These are phyloP conservation scores for Porites evermanni DNA, from an alignment of 92 coral and sea anemone species.

Conservation along the genomic window DNA sequence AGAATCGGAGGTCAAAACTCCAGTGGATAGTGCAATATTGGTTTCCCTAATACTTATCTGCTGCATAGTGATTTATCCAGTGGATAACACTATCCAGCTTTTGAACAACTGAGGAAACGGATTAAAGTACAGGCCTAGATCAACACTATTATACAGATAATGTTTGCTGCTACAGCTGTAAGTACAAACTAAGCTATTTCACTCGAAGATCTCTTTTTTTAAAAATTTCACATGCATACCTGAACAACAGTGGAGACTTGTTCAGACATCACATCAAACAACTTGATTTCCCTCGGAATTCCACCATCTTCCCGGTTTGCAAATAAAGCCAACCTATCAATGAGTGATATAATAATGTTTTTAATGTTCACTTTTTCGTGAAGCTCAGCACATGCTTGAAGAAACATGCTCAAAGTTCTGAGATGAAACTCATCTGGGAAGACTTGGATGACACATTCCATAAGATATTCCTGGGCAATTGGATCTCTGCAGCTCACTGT, in stretches of 20 bases:
- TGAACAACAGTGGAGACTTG: slow-evolving; percentile 97
- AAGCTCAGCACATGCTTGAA: slow-evolving; percentile 91
- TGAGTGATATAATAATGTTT: slow-evolving; percentile 94
- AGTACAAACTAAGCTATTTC: too few relatives aligned
- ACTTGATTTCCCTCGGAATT: slow-evolving; percentile 87
- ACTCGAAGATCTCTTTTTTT: too few relatives aligned
- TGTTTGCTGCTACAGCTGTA: too few relatives aligned
- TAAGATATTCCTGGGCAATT: slow-evolving; percentile 98
- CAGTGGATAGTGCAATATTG: too few relatives aligned
- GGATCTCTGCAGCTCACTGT: slow-evolving; percentile 93
- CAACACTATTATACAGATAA: too few relatives aligned
- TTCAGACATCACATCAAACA: slow-evolving; percentile 97
- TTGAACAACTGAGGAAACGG: too few relatives aligned
- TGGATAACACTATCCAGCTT: too few relatives aligned
- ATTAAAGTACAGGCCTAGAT: too few relatives aligned
- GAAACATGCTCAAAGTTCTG: slow-evolving; percentile 87
- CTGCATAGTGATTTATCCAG: too few relatives aligned
- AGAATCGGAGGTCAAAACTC: too few relatives aligned
- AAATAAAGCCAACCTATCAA: slow-evolving; percentile 91
- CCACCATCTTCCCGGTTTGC: slow-evolving; percentile 99
- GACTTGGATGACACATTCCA: slow-evolving; percentile 99
- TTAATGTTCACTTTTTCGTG: slow-evolving; percentile 94
- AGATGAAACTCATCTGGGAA: slow-evolving; percentile 99
- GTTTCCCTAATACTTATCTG: too few relatives aligned
- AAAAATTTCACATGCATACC: slow-evolving; percentile 58